Percentiles rank a stretch among this genome's conserved stretches.
These are phyloP conservation scores for Coilia nasus DNA, from an alignment of 2,797 vertebrate species.

Conservation along the genomic window DNA sequence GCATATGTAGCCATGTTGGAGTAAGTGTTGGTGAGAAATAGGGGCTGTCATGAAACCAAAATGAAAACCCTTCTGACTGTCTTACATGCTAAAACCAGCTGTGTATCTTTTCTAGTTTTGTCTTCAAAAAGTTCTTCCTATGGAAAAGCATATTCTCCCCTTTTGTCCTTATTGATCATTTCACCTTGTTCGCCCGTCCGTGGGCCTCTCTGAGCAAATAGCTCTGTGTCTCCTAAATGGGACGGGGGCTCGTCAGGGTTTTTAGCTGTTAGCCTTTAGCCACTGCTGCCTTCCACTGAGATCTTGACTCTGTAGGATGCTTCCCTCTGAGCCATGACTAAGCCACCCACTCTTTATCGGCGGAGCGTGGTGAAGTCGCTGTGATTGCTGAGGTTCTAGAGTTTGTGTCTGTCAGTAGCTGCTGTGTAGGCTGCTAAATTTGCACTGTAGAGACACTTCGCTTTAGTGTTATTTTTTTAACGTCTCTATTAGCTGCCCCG, in stretches of 20 bases:
- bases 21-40: neutral
- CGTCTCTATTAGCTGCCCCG: neutral
- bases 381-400: neutral
- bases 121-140: neutral
- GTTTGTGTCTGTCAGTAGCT: neutral
- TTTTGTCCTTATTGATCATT: neutral
- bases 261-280: constrained; percentile 17
- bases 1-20: neutral
- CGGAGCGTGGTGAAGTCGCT: neutral
- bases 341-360: neutral
- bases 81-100: neutral
- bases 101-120: neutral
- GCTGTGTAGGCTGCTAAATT: neutral
- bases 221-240: constrained; percentile 51
- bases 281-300: neutral
- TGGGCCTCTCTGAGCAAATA: neutral
- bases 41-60: neutral
- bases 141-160: constrained; percentile 17
- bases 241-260: constrained; percentile 21
- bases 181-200: neutral
- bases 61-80: neutral
- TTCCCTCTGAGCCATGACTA: neutral
- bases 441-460: neutral
- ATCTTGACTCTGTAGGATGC: neutral
- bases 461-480: neutral